These are phyloP conservation scores for Lasiommata megera DNA, from an alignment of 2,888 invertebrate genomes.

Conservation along the genomic window DNA sequence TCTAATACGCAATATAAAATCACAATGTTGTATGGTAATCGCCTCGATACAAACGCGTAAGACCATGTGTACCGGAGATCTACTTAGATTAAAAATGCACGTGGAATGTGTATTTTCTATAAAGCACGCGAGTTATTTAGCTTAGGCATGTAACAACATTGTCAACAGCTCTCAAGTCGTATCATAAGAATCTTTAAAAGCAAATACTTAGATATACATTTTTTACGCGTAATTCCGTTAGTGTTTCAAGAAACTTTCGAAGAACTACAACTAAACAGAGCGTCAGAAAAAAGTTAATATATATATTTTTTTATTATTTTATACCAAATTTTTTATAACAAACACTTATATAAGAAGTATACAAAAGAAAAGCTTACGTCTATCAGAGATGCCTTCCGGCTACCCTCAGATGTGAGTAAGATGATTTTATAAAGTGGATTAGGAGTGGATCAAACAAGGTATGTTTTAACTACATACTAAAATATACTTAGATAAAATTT, in stretches of 20 bases:
- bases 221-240: not conserved
- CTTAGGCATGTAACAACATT: not conserved
- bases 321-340: too few relatives aligned
- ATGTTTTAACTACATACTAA: too few relatives aligned
- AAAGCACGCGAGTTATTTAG: not conserved
- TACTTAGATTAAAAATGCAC: conserved; percentile 1
- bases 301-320: too few relatives aligned
- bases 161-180: not conserved
- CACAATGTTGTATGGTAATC: conserved; percentile 4
- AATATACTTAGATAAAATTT: too few relatives aligned
- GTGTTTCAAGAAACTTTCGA: not conserved
- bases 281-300: not conserved
- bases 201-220: not conserved
- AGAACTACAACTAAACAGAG: not conserved
- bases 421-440: too few relatives aligned
- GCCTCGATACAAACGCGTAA: not conserved
- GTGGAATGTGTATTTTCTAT: conserved; percentile 2
- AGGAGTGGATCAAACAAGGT: too few relatives aligned
- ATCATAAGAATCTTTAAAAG: not conserved
- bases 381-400: too few relatives aligned
- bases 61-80: not conserved
- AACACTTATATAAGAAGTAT: too few relatives aligned
- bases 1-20: not conserved
- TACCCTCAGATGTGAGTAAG: too few relatives aligned
- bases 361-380: too few relatives aligned